Base-by-base conservation (phyloP, 2,113 vertebrate species). In the Oreochromis aureus region DNA sequence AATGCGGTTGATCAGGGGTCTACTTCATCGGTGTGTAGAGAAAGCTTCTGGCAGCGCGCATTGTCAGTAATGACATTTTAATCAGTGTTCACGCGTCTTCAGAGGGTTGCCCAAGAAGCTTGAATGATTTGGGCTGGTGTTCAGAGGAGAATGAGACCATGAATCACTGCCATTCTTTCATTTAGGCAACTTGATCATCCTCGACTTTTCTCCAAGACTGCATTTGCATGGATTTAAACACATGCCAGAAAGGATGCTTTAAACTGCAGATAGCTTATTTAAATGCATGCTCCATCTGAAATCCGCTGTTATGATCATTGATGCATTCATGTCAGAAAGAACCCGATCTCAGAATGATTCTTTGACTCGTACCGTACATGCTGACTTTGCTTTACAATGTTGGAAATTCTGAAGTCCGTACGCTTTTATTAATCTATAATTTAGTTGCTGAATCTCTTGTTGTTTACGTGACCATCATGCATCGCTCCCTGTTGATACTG, bases 11-110 rank as follows among this genome's bases (percentile, higher is more conserved):
- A 89, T 89, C 82, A 73, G 83, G 71, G 58, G 79, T 58, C 22
- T 78, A 66, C 79, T 80, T 86, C 53, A 81, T 61, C 12, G 61
- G 53, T 48, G 44, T 84, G 81, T 32, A 6, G 63, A 86, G 69
- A 80, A 81, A 53, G 34, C 78, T 71, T 73, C 89, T 78, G 59
- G 80, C 82, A 82, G 83, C 81, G 76, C 56, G 39, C 87, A 86
- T 87, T 91, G 91, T 78, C 4, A 78, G 27, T 78, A 78, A 93
- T 92, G 84, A 90, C 86, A 90, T 89, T 93, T 93, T 91, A 94
- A 93, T 94, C 89, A 91, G 85, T 32, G 80, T 87, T 90, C 36
- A 79, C 88, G 86, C 73, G 85, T 87, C 81, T 69, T 91, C 84
- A 80, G 78, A 88, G 85, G 80, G 83, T 81, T 32, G 18, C 48